Percentiles rank a stretch among this genome's conserved stretches.
Conservation (phyloP, 2,113 vertebrate species). For the Halichoeres trimaculatus region DNA sequence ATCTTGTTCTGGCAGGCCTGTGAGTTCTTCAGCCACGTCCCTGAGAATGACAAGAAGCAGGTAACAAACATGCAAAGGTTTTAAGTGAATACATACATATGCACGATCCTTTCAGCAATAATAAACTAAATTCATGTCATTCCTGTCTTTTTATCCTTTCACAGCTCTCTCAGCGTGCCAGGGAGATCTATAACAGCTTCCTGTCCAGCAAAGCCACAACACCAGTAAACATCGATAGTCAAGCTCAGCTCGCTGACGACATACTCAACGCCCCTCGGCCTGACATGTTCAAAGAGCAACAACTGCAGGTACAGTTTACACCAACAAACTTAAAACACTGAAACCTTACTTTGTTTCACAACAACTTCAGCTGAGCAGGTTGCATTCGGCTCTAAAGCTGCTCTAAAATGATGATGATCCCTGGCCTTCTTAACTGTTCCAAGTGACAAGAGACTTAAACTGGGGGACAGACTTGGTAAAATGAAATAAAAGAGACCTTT, state of each 20-base stretch:
- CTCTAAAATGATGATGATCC: constrained; percentile 6
- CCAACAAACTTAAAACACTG: background rate
- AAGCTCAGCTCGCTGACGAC: constrained; percentile 95
- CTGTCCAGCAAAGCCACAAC: constrained; percentile 96
- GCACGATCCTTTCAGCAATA: background rate
- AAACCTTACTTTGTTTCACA: background rate
- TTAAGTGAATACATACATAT: background rate
- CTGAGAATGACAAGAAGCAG: constrained; percentile 95
- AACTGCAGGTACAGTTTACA: constrained; percentile 88
- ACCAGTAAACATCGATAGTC: constrained; percentile 98
- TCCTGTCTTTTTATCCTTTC: background rate
- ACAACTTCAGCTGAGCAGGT: background rate
- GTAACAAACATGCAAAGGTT: constrained; percentile 66
- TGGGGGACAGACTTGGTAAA: constrained; percentile 14
- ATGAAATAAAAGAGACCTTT: constrained; percentile 31
- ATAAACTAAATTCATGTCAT: rapidly evolving
- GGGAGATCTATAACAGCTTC: constrained; percentile 96
- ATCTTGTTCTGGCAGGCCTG: constrained; percentile 99
- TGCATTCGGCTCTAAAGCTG: background rate
- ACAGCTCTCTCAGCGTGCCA: constrained; percentile 92
- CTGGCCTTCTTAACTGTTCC: constrained; percentile 6
- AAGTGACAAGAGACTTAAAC: constrained; percentile 1
- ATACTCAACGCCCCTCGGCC: constrained; percentile 93
- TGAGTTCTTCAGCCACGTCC: constrained; percentile 93
- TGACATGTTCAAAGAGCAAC: constrained; percentile 97